Conservation (phyloP, 2,797 vertebrate species). For the Bovichtus variegatus region DNA sequence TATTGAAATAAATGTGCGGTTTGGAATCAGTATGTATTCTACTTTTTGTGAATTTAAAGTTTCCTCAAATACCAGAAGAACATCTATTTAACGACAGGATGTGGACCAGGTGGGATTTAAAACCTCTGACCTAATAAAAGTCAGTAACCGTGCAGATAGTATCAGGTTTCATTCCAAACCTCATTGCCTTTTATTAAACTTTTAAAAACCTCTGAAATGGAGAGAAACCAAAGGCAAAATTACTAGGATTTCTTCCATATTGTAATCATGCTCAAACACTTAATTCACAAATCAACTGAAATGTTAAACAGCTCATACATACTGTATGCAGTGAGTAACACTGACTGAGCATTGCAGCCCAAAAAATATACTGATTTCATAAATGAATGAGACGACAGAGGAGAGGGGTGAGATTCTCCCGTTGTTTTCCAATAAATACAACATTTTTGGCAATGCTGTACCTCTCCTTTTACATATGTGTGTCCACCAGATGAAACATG, state of each 20-base stretch:
- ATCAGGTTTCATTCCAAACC: not conserved
- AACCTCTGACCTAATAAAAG: not conserved
- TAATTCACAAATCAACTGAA: not conserved
- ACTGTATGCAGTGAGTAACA: not conserved
- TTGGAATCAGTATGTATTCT: not conserved
- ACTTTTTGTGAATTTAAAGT: not conserved
- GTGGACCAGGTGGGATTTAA: not conserved
- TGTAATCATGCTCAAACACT: not conserved
- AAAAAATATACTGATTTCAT: not conserved
- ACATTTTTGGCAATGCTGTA: not conserved
- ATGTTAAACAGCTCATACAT: not conserved
- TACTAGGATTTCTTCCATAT: not conserved
- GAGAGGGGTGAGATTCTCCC: not conserved
- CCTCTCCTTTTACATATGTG: not conserved
- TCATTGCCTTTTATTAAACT: not conserved
- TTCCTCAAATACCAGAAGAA: not conserved
- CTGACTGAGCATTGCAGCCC: no score
- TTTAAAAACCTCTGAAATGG: conserved; percentile 3
- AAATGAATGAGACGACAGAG: not conserved
- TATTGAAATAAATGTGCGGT: not conserved
- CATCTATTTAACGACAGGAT: not conserved
- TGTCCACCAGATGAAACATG: not conserved
- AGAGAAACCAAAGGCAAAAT: not conserved
- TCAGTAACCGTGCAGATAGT: not conserved
- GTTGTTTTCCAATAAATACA: not conserved